Evolutionary conservation across 2,113 vertebrate species (phyloP), one percentile per base, ranked within the genome.

Genomic region (Cyprinodon variegatus): DNA sequence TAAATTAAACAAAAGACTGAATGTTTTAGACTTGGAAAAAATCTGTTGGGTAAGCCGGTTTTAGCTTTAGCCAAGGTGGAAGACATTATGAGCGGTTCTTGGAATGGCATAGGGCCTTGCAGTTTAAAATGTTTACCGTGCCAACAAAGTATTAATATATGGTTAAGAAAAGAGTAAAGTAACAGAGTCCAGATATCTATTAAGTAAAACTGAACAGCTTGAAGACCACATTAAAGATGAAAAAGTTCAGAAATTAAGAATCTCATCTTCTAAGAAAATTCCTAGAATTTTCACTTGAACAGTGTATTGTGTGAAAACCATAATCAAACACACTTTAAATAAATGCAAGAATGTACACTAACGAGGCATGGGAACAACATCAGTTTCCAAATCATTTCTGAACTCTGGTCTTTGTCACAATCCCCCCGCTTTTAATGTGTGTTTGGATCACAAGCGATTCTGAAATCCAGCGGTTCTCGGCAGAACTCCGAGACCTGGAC

Each of bases 371-470:
- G 65, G 72, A 84, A 79, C 60, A 64, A 3, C 46, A 40, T n/a
- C 3, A 15, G 3, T 79, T 87, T 81, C 60, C 64, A 66, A 66
- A 75, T 70, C n/a, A 86, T 86, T 53, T 62, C 20, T 78, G 70
- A 57, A 83, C 57, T 39, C 73, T 37, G n/a, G 59, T 29, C 43
- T 69, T 75, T 45, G 78, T 89, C 84, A 85, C 85, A 82, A 59
- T 76, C n/a, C 11, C 39, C 37, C 76, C n/a, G 69, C 13, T 83
- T 89, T 89, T 91, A 83, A 88, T 87, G 88, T 89, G 88, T 86
- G 87, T 90, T 91, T 87, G 86, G 70, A 89, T 90, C 88, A 83
- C 64, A 77, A 89, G 86, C 70, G 83, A 83, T 82, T n/a, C 69
- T 77, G 88, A 89, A 78, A 85, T 77, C 78, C 80, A 69, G 85